Base-by-base conservation (phyloP, 2,888 invertebrate species). In the Priocnemis perturbator region DNA sequence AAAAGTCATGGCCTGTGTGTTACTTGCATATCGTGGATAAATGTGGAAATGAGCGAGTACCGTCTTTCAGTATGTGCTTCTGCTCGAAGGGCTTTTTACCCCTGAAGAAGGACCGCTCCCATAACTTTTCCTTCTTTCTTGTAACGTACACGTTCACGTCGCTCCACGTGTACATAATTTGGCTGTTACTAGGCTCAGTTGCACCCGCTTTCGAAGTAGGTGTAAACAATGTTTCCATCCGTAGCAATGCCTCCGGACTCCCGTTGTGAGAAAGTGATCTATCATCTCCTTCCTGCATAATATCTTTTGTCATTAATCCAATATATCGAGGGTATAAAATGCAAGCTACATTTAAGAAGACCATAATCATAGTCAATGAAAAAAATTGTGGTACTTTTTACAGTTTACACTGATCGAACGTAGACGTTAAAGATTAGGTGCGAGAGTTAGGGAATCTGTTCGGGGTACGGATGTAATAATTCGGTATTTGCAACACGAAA, bases 141-240 rank as follows among this genome's bases (percentile, higher is more conserved):
- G 93, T 81, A 5, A 84, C 92, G 82, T 94, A 95, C 0, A 95
- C 95, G 87, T 95, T 95, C 75, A 96, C 90, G 73, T 94, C 94
- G 58, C 93, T 93, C 96, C 96, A 96, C 3, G 94, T 93, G 89
- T 95, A 96, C 0, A 93, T 93, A 69, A 95, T 90, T 64, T 90
- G 84, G 69, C 92, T 82, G 9, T 19, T 19, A 3, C 23, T 2
- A n/a, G 47, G 14, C 9, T n/a, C 17, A 14, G 9, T 9, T 48
- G 21, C 0, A 9, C 45, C 23, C 17, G 60, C 23, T 45, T 23
- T 47, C 2, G 48, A 26, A 0, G 60, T 9, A n/a, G 60, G 26
- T 37, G 37, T 11, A 37, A 37, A 37, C 14, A 37, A 1, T 11
- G 81, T 70, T 26, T 81, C 81, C 74, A 84, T 76, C n/a, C 73